Percentiles rank a stretch among this genome's conserved stretches.
Evolutionary conservation across 2,113 vertebrate genomes (phyloP).

Genomic region (Spea bombifrons): DNA sequence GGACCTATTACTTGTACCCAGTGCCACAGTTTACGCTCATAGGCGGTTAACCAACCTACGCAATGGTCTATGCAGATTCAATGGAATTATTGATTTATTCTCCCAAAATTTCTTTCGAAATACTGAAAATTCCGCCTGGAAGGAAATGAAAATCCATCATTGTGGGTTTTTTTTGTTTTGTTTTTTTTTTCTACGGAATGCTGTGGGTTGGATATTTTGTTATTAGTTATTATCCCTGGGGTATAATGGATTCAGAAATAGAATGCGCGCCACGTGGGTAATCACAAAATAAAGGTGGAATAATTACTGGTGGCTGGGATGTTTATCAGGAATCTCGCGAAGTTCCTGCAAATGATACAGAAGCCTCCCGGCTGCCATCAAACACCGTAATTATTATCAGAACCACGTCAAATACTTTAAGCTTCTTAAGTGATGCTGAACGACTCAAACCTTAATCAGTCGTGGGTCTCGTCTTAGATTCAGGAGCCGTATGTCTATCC

Average conservation of each 20-base stretch:
- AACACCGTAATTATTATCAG: neutral
- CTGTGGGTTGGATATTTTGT: slow-evolving; percentile 1
- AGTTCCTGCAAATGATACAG: neutral
- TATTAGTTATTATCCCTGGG: slow-evolving; percentile 8
- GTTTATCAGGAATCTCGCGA: slow-evolving; percentile 5
- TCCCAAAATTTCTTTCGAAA: neutral
- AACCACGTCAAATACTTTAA: neutral
- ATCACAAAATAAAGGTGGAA: slow-evolving; percentile 7
- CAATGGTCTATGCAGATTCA: too few species aligned
- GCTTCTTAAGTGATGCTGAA: neutral
- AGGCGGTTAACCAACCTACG: too few species aligned
- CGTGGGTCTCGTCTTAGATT: too few species aligned
- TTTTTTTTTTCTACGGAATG: neutral
- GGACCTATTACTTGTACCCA: too few species aligned
- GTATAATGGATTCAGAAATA: slow-evolving; percentile 21
- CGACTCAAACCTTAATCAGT: too few species aligned
- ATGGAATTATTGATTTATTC: too few species aligned
- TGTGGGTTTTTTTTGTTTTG: neutral
- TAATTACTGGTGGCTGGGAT: neutral
- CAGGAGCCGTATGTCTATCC: too few species aligned
- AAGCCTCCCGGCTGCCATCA: neutral
- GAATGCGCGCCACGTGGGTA: neutral
- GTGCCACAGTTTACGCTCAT: too few species aligned
- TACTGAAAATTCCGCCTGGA: neutral
- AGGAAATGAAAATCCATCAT: neutral